phyloP scores from a whole-genome alignment of 2,797 vertebrate species.

The Mormyrus proboscirostris region DNA sequence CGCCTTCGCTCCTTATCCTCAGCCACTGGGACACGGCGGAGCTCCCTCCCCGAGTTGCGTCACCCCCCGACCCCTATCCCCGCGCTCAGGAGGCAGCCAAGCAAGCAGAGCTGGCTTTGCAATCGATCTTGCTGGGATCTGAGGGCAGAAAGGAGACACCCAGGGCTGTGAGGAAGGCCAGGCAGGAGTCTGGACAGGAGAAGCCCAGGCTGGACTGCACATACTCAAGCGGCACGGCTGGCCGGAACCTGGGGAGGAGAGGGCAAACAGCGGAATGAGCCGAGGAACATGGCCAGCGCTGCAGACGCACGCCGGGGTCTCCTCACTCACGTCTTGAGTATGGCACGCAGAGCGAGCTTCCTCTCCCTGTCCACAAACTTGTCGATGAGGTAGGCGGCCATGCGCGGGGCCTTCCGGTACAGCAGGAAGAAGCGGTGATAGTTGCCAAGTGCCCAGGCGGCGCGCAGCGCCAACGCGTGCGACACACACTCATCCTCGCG shows the following conservation, averaged over 20 bases:
- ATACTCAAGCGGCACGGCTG: constrained; percentile 73
- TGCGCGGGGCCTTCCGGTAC: constrained; percentile 74
- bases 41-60: not conserved
- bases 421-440: constrained; percentile 84
- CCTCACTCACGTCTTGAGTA: constrained; percentile 85
- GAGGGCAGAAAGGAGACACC: constrained; percentile 69
- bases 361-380: constrained; percentile 89
- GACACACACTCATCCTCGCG: constrained; percentile 72
- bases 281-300: not conserved
- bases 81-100: constrained; percentile 68
- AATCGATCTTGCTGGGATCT: constrained; percentile 83
- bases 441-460: constrained; percentile 84
- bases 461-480: constrained; percentile 74
- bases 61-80: not conserved
- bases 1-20: not conserved
- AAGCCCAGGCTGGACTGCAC: constrained; percentile 83
- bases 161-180: constrained; percentile 76
- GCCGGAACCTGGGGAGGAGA: constrained; percentile 62
- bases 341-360: constrained; percentile 77
- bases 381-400: constrained; percentile 88
- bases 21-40: not conserved
- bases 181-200: constrained; percentile 80
- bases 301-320: not conserved
- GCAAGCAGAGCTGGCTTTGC: constrained; percentile 77
- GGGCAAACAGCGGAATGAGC: constrained; percentile 20